Base-by-base conservation (phyloP, 2,888 invertebrate species). In the Gibbula magus region DNA sequence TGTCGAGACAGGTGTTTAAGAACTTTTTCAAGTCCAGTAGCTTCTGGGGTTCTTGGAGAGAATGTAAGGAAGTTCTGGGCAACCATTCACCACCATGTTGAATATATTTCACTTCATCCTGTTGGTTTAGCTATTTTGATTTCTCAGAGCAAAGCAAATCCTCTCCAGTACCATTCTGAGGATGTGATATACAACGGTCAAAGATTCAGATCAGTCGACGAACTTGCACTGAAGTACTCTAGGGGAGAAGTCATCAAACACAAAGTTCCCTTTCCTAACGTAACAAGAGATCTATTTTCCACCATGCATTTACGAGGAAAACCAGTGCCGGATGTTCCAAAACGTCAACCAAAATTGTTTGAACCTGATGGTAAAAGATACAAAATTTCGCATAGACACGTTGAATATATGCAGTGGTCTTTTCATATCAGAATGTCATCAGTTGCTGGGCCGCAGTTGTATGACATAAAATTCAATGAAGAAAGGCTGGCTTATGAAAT, bases 401-500 rank as follows among this genome's bases (percentile, higher is more conserved):
- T 91, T 10, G 81, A 81, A 5, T 91, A 89, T 78, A 83, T 89
- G 85, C 86, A 87, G 25, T 91, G 91, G 91, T 78, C 84, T 5
- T 90, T 91, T 81, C 83, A 91, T 79, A 86, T 89, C 77, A 80
- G 88, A 52, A 85, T 91, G 85, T 86, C 88, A 0, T 81, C 88
- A 16, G 80, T 86, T 29, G 84, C 82, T 1, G 91, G 91, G 1
- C 88, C 89, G 5, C 88, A 89, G 52, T n/a, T 89, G 8, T 88
- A 86, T 78, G 87, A 90, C 78, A 83, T 91, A n/a, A 82, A 85
- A 22, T 91, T 83, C 79, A 78, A 85, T n/a, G 83, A 84, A 3
- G 86, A 91, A 70, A 83, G 90, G 39, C 88, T 91, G 25, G 88
- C 87, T 5, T 91, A 91, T 78, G 91, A 91, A 82, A 80, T 91